A percentile compares a stretch with the other conserved stretches of the same genome.
Conservation (phyloP, 1,140 invertebrate species). For the Microplitis mediator region DNA sequence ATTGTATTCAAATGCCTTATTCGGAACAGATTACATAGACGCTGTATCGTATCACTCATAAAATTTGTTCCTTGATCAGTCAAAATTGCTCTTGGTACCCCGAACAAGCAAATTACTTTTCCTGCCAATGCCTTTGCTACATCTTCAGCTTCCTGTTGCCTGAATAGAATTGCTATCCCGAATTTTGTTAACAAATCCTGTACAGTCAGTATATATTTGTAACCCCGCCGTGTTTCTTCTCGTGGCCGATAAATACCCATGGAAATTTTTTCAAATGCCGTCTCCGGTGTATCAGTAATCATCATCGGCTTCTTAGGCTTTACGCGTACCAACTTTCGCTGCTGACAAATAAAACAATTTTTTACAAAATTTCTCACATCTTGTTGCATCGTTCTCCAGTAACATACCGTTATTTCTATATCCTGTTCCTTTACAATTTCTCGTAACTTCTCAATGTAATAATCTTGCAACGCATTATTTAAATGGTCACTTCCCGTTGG, state of each 20-base stretch:
- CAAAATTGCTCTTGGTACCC: constrained; percentile 29
- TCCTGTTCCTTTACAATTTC: neutral
- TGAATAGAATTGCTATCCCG: constrained; percentile 27
- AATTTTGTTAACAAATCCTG: constrained; percentile 46
- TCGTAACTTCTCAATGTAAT: neutral
- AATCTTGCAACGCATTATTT: neutral
- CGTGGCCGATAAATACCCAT: neutral
- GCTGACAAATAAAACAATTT: neutral
- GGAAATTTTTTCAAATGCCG: neutral
- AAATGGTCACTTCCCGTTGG: too few species aligned
- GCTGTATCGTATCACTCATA: too few species aligned
- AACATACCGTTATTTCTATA: neutral
- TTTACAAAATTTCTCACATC: neutral
- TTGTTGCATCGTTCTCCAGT: too few species aligned
- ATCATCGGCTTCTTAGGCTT: neutral
- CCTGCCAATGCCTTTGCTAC: constrained; percentile 38
- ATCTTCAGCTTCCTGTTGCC: constrained; percentile 28
- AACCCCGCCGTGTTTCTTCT: constrained; percentile 27
- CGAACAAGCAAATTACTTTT: constrained; percentile 39
- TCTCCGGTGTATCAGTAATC: neutral
- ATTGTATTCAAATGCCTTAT: too few species aligned
- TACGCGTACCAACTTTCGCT: neutral
- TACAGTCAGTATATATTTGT: constrained; percentile 40
- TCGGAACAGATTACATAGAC: too few species aligned
- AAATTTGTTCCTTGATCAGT: too few species aligned